Evolutionary conservation across 1,140 invertebrate species (phyloP), one percentile per base, ranked within the genome.

Genomic region (Apis laboriosa): DNA sequence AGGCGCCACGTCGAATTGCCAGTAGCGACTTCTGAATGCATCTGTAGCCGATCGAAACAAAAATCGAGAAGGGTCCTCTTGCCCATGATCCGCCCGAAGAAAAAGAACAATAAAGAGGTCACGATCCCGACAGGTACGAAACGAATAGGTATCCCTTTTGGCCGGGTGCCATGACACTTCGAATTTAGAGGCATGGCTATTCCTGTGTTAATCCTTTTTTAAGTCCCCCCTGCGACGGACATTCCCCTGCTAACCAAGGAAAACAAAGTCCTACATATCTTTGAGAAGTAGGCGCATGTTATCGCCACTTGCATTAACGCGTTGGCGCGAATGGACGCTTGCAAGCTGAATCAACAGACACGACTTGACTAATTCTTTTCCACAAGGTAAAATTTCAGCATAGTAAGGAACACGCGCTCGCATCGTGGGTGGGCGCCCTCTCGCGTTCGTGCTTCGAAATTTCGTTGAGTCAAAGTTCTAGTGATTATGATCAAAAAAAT

Each of bases 241-340:
- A 21, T 28, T 43, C 34, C 67, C 24, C 68, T 28, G 8, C 63
- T 55, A n/a, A 43, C 58, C 66, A 17, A n/a, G 8, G 49, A 53
- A 82, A 88, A 77, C 86, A 87, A 88, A 88, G 85, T 87, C 66
- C 56, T 63, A 15, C 56, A 58, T 87, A 86, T 87, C 76, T 83
- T 19, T 11, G 60, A 72, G 80, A 76, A 66, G 53, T 49, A 2
- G 60, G 15, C 24, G 56, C 56, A 24, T 43, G 61, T 86, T 87
- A 87, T 86, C 85, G 61, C 21, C 13, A 9, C 43, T 56, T 61
- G 71, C 77, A 80, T 87, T 87, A 87, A 60, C 85, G 77, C 24
- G 68, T 84, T 83, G 63, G 51, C 77, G 86, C 82, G 86, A 87
- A 87, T 87, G 68, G 73, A 70, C 56, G 51, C 19, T 43, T 60